These are phyloP conservation scores for Lynx canadensis DNA, from an alignment of 2,113 vertebrate genomes.

Conservation along the genomic window DNA sequence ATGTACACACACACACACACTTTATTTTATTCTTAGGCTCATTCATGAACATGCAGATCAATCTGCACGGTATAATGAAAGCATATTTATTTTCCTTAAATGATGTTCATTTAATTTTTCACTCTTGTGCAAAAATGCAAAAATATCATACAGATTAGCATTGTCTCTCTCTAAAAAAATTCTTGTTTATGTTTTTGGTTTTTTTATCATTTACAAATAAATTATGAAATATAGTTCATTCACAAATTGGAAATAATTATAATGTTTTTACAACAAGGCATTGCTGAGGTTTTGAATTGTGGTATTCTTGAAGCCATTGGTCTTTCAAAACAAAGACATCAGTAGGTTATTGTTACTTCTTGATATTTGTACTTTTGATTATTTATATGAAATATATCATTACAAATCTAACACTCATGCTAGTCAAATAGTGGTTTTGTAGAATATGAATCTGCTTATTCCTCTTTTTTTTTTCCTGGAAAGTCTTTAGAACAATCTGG, in stretches of 20 bases:
- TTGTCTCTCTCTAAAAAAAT: slow-evolving; percentile 68
- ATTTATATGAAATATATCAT: slow-evolving; percentile 77
- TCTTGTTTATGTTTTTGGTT: slow-evolving; percentile 74
- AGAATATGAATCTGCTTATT: slow-evolving; percentile 42
- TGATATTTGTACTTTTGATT: slow-evolving; percentile 71
- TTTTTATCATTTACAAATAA: slow-evolving; percentile 86
- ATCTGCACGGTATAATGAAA: slow-evolving; percentile 43
- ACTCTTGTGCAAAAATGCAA: slow-evolving; percentile 68
- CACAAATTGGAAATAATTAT: slow-evolving; percentile 88
- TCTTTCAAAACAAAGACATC: slow-evolving; percentile 88
- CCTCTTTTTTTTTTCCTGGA: slow-evolving; percentile 35
- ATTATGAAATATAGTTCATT: slow-evolving; percentile 88
- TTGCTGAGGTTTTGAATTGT: slow-evolving; percentile 85
- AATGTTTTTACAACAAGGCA: slow-evolving; percentile 87
- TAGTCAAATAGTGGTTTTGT: slow-evolving; percentile 66
- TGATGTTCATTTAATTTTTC: slow-evolving; percentile 55
- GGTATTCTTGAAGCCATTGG: slow-evolving; percentile 81
- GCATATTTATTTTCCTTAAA: slow-evolving; percentile 23
- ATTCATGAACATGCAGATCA: slow-evolving; percentile 53
- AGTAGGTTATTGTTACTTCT: slow-evolving; percentile 74
- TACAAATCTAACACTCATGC: slow-evolving; percentile 77
- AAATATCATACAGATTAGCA: slow-evolving; percentile 67
- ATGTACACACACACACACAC: slow-evolving; percentile 21
- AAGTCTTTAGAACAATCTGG: slow-evolving; percentile 66
- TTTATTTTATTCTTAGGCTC: background rate